Base-by-base conservation (phyloP, 2,113 vertebrate genomes). In the Pionites leucogaster region DNA sequence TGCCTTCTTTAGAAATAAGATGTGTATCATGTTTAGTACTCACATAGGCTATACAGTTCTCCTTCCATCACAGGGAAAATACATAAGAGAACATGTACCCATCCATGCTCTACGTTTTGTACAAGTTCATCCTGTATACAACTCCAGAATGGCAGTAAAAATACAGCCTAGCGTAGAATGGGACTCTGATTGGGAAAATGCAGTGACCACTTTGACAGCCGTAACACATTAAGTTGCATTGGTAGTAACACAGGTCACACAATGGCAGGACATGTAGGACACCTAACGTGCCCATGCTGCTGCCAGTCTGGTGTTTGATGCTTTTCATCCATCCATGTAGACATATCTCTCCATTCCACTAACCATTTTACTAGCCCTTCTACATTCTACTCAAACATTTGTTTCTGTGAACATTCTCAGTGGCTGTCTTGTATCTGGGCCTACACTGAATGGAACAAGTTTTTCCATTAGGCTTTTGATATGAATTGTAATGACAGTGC, bases 211-310 rank as follows among this genome's bases (percentile, higher is more conserved):
- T 52, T 33, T 63, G 60, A 62, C 16, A 62, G 33, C 35, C 39
- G 0, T 13, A 37, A n/a, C 17, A 8, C 69, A 27, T 27, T 5
- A 6, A 71, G 46, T 0, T 78, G 84, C 0, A 1, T 14, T 74
- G 24, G 4, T 0, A 55, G 74, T 62, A 75, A 55, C 28, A 24
- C 11, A n/a, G 42, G 37, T 10, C 25, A 17, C 9, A 22, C 28
- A 53, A 41, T 5, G 31, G 46, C 52, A 60, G 42, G 47, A 47
- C 17, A 14, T 37, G 25, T 6, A 25, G 35, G 13, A 42, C 16
- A 53, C 29, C 8, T 11, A 17, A 27, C 1, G 24, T 5, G 31
- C n/a, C 15, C 15, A 19, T 6, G 29, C 17, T 27, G 25, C 10
- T 80, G 44, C 70, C 13, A n/a, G 41, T 9, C 60, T 79, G 17